phyloP scores from a whole-genome alignment of 2,113 vertebrate genomes.

The Bagarius yarrelli region DNA sequence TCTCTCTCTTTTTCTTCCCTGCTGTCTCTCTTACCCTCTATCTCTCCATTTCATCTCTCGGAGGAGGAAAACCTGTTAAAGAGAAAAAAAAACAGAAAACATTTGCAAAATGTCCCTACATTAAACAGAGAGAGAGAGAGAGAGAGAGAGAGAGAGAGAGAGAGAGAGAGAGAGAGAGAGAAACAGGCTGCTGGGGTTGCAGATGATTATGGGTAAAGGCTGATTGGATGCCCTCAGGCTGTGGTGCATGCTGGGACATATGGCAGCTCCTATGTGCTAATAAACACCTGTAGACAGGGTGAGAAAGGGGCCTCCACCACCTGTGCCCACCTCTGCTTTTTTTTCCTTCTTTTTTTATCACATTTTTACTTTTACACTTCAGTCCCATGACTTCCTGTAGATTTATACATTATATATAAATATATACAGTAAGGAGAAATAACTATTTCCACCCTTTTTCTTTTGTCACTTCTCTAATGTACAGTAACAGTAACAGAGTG shows the following conservation, averaged over 20 bases:
- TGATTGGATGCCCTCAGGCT: constrained; percentile 72
- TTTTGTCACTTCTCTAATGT: no score
- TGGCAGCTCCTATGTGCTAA: constrained; percentile 79
- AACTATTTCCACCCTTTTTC: background rate
- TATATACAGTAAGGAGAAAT: background rate
- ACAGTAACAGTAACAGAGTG: no score
- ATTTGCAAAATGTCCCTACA: constrained; percentile 51
- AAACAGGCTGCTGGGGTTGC: constrained; percentile 61
- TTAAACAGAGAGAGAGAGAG: constrained; percentile 39
- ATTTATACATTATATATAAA: background rate
- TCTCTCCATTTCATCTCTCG: constrained; percentile 1
- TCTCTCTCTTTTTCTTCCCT: constrained; percentile 3
- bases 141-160: constrained; percentile 37
- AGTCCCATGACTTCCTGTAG: background rate
- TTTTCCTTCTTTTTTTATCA: background rate
- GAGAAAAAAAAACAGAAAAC: constrained; percentile 48
- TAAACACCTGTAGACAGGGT: constrained; percentile 76
- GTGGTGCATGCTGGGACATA: constrained; percentile 69
- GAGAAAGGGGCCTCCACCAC: constrained; percentile 64
- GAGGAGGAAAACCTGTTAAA: constrained; percentile 2
- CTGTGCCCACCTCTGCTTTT: constrained; percentile 69
- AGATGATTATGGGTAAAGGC: constrained; percentile 72
- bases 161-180: constrained; percentile 48
- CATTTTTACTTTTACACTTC: background rate
- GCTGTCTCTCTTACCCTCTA: background rate